Evolutionary conservation across 2,797 vertebrate genomes (phyloP).

Genomic region (Cheracebus regulus): DNA sequence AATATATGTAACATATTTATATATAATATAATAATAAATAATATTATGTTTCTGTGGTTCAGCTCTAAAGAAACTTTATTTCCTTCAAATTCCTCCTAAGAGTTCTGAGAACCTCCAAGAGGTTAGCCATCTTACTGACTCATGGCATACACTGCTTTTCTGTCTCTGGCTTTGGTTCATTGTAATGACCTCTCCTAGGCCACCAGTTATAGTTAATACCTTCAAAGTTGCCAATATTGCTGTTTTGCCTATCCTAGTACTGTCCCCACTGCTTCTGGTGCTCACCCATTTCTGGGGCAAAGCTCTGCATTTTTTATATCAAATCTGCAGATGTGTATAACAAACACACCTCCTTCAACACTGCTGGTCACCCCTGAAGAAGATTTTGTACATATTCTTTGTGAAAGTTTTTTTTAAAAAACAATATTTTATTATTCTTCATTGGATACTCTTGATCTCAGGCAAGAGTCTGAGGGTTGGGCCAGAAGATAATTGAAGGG

Average conservation of each 20-base stretch:
- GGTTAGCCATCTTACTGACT: accelerated
- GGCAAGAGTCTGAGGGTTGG: neutral
- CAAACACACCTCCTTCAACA: neutral
- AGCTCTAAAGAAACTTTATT: neutral
- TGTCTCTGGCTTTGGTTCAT: neutral
- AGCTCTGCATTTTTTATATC: neutral
- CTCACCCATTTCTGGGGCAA: neutral
- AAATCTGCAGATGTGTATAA: neutral
- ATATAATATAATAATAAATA: neutral
- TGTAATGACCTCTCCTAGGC: neutral
- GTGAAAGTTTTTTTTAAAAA: neutral
- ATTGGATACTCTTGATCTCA: neutral
- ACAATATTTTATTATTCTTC: neutral
- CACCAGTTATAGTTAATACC: neutral
- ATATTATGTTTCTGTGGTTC: neutral
- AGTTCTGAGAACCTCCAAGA: neutral
- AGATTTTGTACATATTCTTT: neutral
- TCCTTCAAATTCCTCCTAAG: neutral
- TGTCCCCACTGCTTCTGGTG: neutral
- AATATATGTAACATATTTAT: neutral
- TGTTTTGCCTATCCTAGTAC: neutral
- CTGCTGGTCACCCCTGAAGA: neutral
- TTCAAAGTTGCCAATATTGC: neutral
- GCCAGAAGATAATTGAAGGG: neutral
- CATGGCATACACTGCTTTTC: neutral